Evolutionary conservation across 92 coral and sea anemone species (phyloP), one percentile per base, ranked within the genome.

Genomic region (Zoanthus solanderi): DNA sequence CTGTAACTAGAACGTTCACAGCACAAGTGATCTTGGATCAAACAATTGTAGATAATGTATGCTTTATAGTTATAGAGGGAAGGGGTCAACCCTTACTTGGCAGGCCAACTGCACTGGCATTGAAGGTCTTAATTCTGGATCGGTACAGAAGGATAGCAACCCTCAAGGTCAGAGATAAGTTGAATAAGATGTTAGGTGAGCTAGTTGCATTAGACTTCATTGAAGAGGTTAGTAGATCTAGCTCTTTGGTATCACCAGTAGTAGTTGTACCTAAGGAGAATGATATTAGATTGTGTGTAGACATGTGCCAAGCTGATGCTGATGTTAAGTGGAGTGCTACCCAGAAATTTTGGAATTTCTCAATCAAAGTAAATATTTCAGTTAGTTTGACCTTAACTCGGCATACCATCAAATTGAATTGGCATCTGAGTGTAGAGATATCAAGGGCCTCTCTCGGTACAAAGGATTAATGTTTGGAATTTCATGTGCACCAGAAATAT

Each of bases 181-280:
- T 79, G 9, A 10, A 47, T 54, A 29, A 18, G 15, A 79, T 54
- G 17, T 28, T 79, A 28, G 68, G 48, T 10, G 72, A 79, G 63
- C 84, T 79, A 30, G 37, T 53, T 28, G 66, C 57, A 23, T 57
- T 79, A 50, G 84, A 54, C 12, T 23, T 56, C 18, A 79, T 56
- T 23, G 84, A 79, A 57, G 48, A 79, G 48, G 84, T 79, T 14
- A 57, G 72, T 79, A 71, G 84, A 28, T 71, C 72, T 9, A 79
- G 32, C 17, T 54, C 84, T 23, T 56, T 72, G 84, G 68, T 79
- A 4, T 54, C 71, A 54, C 72, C 71, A 29, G 72, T 54, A 16
- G 72, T n/a, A 9, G 84, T 79, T 18, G n/a, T 79, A 0, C 66
- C 84, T 4, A 79, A 79, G 50, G 42, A 71, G 16, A 65, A 79